Base-by-base conservation (phyloP, 2,888 invertebrate species). In the Herminia tarsipennalis region DNA sequence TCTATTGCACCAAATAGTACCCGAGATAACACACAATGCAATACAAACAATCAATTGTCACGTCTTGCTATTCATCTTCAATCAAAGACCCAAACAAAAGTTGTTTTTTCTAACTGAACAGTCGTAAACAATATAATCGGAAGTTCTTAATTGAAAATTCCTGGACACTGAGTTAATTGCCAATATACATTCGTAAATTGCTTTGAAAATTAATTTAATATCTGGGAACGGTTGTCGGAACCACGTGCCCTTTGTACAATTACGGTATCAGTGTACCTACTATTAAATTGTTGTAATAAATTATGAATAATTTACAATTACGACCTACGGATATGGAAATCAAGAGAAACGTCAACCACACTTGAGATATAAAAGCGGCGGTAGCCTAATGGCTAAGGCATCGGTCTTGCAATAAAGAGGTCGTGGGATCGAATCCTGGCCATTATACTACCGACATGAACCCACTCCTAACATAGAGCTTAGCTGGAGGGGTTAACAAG, bases 161-260 rank as follows among this genome's bases (percentile, higher is more conserved):
- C 22, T 52, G 38, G 38, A 49, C 28, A 46, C 32, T 33, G 13
- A 50, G 46, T 54, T 46, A 54, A 51, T 64, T 42, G 32, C 21
- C 38, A 66, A 51, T 52, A 50, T 54, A 57, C 39, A 42, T 46
- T 56, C 25, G 56, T 47, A 50, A 58, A 64, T 67, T 45, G 55
- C 38, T 61, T 54, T 45, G 42, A 41, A 56, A 65, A 62, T 66
- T 66, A 60, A 68, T 62, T 62, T 56, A 51, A 63, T 63, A 52
- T 48, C 51, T 54, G 25, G 41, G 16, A 49, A 52, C 47, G 38
- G 29, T 52, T 56, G 56, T 63, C 47, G 43, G 33, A 28, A 46
- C 34, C 65, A 60, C 47, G 41, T 62, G 65, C 39, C 51, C 33
- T 47, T 50, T 57, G 54, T 56, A 53, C 36, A 54, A 43, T 50